Percentiles rank a stretch among this genome's conserved stretches.
phyloP scores from a whole-genome alignment of 2,113 vertebrate genomes.

The Callopanchax toddi region DNA sequence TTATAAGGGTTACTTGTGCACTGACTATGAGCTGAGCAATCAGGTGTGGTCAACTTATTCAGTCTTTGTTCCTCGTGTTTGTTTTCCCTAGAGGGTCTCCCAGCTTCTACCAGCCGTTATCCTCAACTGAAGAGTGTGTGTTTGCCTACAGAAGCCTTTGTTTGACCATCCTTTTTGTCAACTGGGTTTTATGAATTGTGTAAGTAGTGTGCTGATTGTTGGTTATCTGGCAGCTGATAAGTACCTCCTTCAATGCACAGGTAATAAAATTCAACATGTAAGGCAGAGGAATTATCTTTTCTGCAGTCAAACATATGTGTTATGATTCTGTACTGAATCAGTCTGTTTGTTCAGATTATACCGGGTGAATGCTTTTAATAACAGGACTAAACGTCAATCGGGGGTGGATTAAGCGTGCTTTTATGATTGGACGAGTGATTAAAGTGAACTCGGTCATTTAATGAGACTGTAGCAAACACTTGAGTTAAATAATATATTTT shows the following conservation, averaged over 20 bases:
- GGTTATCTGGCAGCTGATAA: slow-evolving; percentile 80
- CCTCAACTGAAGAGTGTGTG: slow-evolving; percentile 68
- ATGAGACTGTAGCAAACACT: slow-evolving; percentile 4
- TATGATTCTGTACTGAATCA: slow-evolving; percentile 72
- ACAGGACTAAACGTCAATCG: slow-evolving; percentile 40
- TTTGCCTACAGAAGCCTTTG: slow-evolving; percentile 80
- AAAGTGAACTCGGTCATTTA: slow-evolving; percentile 12
- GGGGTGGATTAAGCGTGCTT: slow-evolving; percentile 35
- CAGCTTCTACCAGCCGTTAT: slow-evolving; percentile 63
- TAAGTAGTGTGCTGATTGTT: slow-evolving; percentile 76
- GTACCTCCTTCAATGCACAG: slow-evolving; percentile 69
- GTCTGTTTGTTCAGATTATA: slow-evolving; percentile 68
- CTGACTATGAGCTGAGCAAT: slow-evolving; percentile 51
- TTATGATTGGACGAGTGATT: slow-evolving; percentile 25
- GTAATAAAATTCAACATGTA: slow-evolving; percentile 76
- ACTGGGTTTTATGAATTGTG: slow-evolving; percentile 78
- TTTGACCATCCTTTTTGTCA: slow-evolving; percentile 77
- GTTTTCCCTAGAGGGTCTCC: slow-evolving; percentile 63
- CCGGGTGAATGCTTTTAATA: slow-evolving; percentile 40
- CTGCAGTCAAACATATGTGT: slow-evolving; percentile 69
- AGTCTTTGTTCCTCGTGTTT: slow-evolving; percentile 72
- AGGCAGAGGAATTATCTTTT: slow-evolving; percentile 56
- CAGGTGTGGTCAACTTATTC: slow-evolving; percentile 69
- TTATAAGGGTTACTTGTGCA: slow-evolving; percentile 23
- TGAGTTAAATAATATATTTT: not conserved